Base-by-base conservation (phyloP, 2,797 vertebrate species). In the Avahi laniger region DNA sequence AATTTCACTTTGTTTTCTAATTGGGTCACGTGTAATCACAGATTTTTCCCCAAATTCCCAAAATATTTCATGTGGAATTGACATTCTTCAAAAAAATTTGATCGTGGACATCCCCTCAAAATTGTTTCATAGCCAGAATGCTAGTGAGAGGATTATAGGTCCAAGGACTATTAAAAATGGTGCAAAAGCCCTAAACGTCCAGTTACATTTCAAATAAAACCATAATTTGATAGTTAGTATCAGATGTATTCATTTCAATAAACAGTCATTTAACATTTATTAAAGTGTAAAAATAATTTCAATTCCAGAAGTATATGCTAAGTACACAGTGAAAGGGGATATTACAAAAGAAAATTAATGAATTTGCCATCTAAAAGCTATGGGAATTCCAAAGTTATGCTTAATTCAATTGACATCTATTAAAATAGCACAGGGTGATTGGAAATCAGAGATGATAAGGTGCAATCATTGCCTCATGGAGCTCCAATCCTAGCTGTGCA, bases 311-410 rank as follows among this genome's bases (percentile, higher is more conserved):
- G 87, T 63, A 35, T 48, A 80, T 28, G 41, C 69, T 93, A 89
- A 84, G 59, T 48, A 89, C 65, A 79, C 24, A 52, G 5, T 78
- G 81, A 94, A 94, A 38, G 30, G 17, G 24, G 17, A n/a, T 80
- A 76, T 82, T 79, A 92, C 2, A 54, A 30, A 18, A 89, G 83
- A 41, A 54, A 24, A 15, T 80, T 54, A 73, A 84, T 88, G 48
- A n/a, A 54, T 76, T 94, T 93, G 54, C 43, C 70, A 92, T n/a
- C 84, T 92, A 78, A 84, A 96, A 95, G 22, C 52, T 63, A 91
- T 28, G 41, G 48, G 9, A 82, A n/a, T 84, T 91, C 92, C 73
- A 88, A 92, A 92, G 38, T 54, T 50, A 81, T 48, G 8, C 76
- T 92, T 87, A 87, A 93, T 90, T 76, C 75, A 69, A 28, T 33